Conservation (phyloP, 2,113 vertebrate genomes). For the Setophaga petechia region DNA sequence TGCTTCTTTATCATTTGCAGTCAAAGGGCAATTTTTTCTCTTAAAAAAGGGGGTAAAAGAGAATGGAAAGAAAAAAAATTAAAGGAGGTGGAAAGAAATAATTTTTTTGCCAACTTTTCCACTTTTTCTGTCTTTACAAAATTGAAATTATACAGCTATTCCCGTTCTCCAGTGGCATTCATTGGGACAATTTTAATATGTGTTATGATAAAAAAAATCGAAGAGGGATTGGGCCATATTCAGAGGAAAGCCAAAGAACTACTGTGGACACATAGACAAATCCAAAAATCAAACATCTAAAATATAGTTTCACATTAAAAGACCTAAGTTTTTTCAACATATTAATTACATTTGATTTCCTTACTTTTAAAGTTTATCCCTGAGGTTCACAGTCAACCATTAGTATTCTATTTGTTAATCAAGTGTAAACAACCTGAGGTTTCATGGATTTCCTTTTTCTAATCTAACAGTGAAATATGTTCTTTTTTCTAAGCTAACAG, state of each 20-base stretch:
- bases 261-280: background rate
- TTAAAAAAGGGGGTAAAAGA: background rate
- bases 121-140: background rate
- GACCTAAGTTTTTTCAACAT: background rate
- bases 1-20: background rate
- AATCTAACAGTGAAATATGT: background rate
- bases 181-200: background rate
- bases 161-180: background rate
- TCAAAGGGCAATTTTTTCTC: background rate
- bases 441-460: background rate
- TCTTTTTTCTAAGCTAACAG: background rate
- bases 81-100: accelerated
- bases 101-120: background rate
- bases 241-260: background rate
- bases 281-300: background rate
- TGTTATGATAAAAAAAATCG: background rate
- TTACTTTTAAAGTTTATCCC: background rate
- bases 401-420: background rate
- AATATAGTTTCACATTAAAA: background rate
- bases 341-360: background rate
- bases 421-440: background rate
- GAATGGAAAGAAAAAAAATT: background rate
- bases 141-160: background rate
- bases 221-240: background rate
- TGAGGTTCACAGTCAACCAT: background rate